These are phyloP conservation scores for Drosophila borborema DNA, from an alignment of 2,888 invertebrate genomes.

Conservation along the genomic window DNA sequence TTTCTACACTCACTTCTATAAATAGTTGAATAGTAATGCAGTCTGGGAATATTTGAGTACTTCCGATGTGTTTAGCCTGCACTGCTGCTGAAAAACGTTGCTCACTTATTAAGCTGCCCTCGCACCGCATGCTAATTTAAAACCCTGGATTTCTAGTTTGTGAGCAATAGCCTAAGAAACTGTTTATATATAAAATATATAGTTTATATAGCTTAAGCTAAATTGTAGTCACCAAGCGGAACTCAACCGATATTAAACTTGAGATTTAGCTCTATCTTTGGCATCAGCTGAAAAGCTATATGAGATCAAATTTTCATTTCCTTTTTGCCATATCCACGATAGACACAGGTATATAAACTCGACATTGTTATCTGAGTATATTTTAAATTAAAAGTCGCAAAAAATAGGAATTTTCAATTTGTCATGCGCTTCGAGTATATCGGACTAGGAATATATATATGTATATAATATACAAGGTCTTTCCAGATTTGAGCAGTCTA, in stretches of 20 bases:
- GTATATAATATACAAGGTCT: no score
- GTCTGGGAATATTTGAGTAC: neutral
- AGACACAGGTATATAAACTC: neutral
- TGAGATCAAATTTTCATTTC: neutral
- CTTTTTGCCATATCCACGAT: neutral
- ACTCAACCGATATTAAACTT: neutral
- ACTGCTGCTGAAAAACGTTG: neutral
- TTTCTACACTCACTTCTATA: neutral
- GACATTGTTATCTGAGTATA: neutral
- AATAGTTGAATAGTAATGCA: neutral
- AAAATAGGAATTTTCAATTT: neutral
- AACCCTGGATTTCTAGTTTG: neutral
- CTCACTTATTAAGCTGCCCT: slow-evolving; percentile 1
- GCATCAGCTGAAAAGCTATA: no score
- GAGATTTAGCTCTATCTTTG: neutral
- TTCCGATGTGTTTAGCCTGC: neutral
- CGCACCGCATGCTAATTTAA: neutral
- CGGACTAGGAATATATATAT: no score
- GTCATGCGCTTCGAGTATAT: neutral
- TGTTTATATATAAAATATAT: neutral
- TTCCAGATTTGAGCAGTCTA: no score
- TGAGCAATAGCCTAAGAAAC: neutral
- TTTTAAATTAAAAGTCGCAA: neutral
- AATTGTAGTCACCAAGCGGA: neutral
- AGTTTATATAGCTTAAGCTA: neutral